Evolutionary conservation across 2,113 vertebrate genomes (phyloP).

Genomic region (Halcyon malimbica): DNA sequence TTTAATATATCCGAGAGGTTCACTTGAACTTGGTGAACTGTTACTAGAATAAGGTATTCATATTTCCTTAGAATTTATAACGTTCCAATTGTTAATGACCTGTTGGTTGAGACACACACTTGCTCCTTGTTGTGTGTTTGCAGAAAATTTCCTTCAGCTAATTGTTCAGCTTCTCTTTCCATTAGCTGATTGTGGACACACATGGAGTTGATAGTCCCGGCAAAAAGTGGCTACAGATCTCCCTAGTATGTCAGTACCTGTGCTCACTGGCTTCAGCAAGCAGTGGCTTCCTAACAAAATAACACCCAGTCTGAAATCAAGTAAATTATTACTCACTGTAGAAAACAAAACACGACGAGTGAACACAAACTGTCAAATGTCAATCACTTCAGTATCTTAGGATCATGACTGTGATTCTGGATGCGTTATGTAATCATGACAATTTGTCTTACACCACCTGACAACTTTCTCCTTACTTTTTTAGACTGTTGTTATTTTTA

Average conservation of each 20-base stretch:
- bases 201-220: not conserved
- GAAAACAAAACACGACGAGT: not conserved
- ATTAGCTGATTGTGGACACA: not conserved
- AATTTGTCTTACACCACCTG: not conserved
- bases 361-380: not conserved
- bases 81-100: not conserved
- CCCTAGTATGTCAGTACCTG: not conserved
- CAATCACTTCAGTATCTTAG: not conserved
- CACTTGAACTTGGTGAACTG: not conserved
- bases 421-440: rapidly evolving
- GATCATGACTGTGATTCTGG: not conserved
- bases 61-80: not conserved
- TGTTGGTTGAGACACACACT: not conserved
- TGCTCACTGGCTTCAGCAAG: not conserved
- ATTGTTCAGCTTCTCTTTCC: not conserved
- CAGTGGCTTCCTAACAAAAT: not conserved
- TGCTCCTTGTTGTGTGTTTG: not conserved
- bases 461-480: not conserved
- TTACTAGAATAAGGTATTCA: not conserved
- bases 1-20: not conserved
- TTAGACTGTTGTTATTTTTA: not conserved
- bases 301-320: not conserved
- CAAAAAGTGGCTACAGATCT: not conserved
- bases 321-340: not conserved
- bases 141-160: not conserved